Evolutionary conservation across 2,888 invertebrate genomes (phyloP).

Genomic region (Prenolepis imparis): DNA sequence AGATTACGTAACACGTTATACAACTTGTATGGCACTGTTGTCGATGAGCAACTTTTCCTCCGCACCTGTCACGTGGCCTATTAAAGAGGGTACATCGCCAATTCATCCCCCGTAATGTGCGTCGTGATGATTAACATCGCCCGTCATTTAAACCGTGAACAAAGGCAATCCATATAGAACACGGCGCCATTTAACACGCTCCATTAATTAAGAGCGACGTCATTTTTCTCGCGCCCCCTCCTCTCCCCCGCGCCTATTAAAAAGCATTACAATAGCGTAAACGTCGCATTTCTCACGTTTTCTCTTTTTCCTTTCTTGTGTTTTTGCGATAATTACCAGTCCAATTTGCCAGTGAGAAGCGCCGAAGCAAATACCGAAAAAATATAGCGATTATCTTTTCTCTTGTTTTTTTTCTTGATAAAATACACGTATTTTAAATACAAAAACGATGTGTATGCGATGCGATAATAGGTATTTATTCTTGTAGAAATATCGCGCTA

Average conservation of each 20-base stretch:
- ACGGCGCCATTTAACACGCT: conserved; percentile 46
- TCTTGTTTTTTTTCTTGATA: neutral
- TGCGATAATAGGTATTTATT: neutral
- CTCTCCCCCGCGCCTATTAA: conserved; percentile 4
- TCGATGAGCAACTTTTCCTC: conserved; percentile 49
- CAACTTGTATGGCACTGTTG: conserved; percentile 53
- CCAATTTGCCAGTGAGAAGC: neutral
- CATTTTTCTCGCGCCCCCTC: conserved; percentile 31
- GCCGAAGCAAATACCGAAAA: neutral
- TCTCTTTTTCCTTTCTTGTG: neutral
- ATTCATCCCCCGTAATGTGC: conserved; percentile 45
- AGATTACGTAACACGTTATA: conserved; percentile 72
- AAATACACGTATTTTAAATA: neutral
- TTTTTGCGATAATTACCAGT: neutral
- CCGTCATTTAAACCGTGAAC: conserved; percentile 57
- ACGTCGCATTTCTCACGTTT: neutral
- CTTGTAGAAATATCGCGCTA: neutral
- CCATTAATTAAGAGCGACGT: conserved; percentile 44
- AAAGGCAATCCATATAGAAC: conserved; percentile 47
- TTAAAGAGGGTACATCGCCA: conserved; percentile 60
- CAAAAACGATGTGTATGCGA: neutral
- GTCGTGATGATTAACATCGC: conserved; percentile 50
- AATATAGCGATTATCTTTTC: neutral
- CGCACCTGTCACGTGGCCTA: conserved; percentile 50
- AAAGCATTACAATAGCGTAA: conserved; percentile 14